Evolutionary conservation across 35 echinoderm and acorn worm species (phyloP).

Genomic region (Heliocidaris erythrogramma): DNA sequence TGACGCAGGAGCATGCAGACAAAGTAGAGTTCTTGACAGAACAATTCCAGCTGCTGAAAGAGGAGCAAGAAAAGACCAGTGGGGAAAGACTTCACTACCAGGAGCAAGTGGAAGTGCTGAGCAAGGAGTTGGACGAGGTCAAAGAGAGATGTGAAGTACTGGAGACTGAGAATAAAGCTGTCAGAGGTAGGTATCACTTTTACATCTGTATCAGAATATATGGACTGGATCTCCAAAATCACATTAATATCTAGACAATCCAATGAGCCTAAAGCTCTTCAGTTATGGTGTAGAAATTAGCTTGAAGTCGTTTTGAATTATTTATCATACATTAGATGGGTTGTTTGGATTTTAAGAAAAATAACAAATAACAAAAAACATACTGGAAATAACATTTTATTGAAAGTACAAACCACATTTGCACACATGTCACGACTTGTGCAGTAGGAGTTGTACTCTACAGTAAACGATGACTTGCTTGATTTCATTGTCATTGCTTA

Average conservation of each 20-base stretch:
- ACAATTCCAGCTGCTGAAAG: conserved; percentile 82
- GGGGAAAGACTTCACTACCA: conserved; percentile 40
- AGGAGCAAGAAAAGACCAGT: conserved; percentile 67
- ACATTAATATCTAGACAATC: background rate
- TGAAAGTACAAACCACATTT: too few relatives aligned
- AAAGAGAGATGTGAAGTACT: conserved; percentile 67
- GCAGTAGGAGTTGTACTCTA: too few relatives aligned
- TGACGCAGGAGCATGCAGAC: conserved; percentile 85
- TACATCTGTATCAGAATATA: background rate
- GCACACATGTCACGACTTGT: too few relatives aligned
- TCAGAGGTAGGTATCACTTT: background rate
- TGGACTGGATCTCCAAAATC: background rate
- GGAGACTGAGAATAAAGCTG: conserved; percentile 50
- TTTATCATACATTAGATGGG: too few relatives aligned
- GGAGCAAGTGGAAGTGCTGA: conserved; percentile 44
- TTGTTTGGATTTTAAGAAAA: too few relatives aligned
- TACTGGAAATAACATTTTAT: too few relatives aligned
- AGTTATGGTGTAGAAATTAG: too few relatives aligned
- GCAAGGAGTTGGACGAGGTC: conserved; percentile 45
- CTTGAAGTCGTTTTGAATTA: too few relatives aligned
- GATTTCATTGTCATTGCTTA: too few relatives aligned
- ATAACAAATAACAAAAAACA: too few relatives aligned
- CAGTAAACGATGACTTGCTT: too few relatives aligned
- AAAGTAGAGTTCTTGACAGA: conserved; percentile 91
- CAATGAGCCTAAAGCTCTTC: too few relatives aligned